Evolutionary conservation across 2,797 vertebrate species (phyloP).

Genomic region (Notolabrus celidotus): DNA sequence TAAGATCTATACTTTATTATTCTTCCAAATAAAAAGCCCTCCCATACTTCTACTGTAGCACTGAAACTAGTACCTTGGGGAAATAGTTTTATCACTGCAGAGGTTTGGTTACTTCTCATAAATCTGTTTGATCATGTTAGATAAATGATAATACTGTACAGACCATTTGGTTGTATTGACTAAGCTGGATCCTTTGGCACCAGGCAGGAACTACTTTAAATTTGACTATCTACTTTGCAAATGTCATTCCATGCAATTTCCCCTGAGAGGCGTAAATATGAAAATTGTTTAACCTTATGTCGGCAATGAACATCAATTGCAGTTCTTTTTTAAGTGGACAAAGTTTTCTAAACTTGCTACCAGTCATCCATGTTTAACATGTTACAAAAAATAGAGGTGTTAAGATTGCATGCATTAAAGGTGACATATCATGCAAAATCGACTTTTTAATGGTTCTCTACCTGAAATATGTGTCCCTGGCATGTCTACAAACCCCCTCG

Average conservation of each 20-base stretch:
- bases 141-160: no score
- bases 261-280: background rate
- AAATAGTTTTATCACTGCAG: background rate
- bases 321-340: background rate
- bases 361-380: background rate
- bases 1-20: conserved; percentile 9
- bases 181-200: no score
- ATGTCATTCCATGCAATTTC: background rate
- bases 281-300: background rate
- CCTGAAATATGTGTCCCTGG: no score
- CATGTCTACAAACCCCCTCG: no score
- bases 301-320: background rate
- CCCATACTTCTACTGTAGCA: background rate
- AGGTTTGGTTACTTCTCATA: background rate
- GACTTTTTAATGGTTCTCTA: no score
- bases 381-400: no score
- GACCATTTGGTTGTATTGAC: no score
- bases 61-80: background rate
- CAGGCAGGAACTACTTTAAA: background rate
- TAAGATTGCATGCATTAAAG: no score
- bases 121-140: background rate
- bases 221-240: conserved; percentile 1
- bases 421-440: no score
- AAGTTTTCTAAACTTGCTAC: background rate
- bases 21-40: background rate